Base-by-base conservation (phyloP, 1,140 invertebrate species). In the Araneus ventricosus region DNA sequence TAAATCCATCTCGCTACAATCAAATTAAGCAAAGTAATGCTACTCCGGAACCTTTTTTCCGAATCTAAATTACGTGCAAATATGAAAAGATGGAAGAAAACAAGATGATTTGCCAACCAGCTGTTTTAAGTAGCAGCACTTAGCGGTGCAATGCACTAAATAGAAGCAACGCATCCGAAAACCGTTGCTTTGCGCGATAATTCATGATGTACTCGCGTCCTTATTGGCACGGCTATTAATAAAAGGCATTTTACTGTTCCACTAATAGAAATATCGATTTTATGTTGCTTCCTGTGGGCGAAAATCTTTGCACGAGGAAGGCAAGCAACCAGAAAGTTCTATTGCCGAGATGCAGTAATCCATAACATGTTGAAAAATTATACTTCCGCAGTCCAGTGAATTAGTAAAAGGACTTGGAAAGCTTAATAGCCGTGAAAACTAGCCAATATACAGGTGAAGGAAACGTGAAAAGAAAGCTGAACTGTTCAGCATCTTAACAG, bases 191-290 rank as follows among this genome's bases (percentile, higher is more conserved):
- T 34, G 10, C 17, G 52, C 61, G n/a, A 59, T 88, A 61, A 82
- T 88, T 37, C 57, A 88, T 70, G 39, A 82, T 17, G 86, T 30
- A 67, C 61, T 88, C 17, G 37, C 67, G 57, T 88, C 86, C 61
- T 70, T 41, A 88, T 88, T 67, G 86, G 22, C 27, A 86, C 3
- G 84, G 45, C 84, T 86, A 86, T 88, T 88, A 88, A 88, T 88
- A 88, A 88, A 88, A 39, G 24, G 24, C 61, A 24, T 22, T 88
- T 86, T 24, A 34, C 52, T n/a, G 61, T n/a, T 82, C 84, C 86
- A 27, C n/a, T 88, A 37, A 88, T 67, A 70, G 86, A 88, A 67
- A 67, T 61, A 88, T 88, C 61, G 86, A 88, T 88, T 88, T 67
- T n/a, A 59, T 37, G 86, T 24, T 5, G n/a, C 61, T 70, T 39